Base-by-base conservation (phyloP, 2,113 vertebrate genomes). In the Dolichallabes microphthalmus region DNA sequence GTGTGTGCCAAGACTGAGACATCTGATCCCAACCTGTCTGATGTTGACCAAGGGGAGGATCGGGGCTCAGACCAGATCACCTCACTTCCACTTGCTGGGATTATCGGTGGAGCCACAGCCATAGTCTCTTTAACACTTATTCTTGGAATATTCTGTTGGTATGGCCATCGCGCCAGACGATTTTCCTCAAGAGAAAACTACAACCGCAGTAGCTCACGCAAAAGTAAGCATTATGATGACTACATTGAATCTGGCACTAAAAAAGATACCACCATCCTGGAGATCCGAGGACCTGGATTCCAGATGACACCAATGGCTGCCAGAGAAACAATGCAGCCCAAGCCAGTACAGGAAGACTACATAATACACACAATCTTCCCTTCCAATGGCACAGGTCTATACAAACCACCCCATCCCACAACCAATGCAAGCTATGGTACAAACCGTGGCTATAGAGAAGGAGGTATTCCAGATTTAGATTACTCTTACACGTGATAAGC, bases 351-450 rank as follows among this genome's bases (percentile, higher is more conserved):
- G 90, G 97, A 97, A 89, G 96, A 97, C 90, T 97, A 97, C 35
- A 95, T 97, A 87, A 96, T 98, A 87, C 97, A 97, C 84, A 98
- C 97, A 89, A 98, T 98, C 91, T 98, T 96, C 91, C 96, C 97
- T 63, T 96, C 97, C 86, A 98, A 98, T 2, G 97, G 96, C 93
- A 97, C 95, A 86, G 95, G 95, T 85, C 91, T 96, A 86, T 97
- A 96, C 92, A 97, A 96, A 93, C 95, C 94, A 69, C 89, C 94
- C 53, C 95, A 95, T 89, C 88, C 92, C 77, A 91, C 91, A 88
- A 92, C 92, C 39, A 95, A 95, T 87, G 92, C 95, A 35, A 95
- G 95, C 88, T 96, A 96, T 25, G 95, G 96, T 88, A 96, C 96
- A 89, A 97, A 96, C 45, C 95, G 97, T 25, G 96, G 96, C 86